A percentile compares a stretch with the other conserved stretches of the same genome.
Evolutionary conservation across 2,113 vertebrate genomes (phyloP).

Genomic region (Dermatemys mawii): DNA sequence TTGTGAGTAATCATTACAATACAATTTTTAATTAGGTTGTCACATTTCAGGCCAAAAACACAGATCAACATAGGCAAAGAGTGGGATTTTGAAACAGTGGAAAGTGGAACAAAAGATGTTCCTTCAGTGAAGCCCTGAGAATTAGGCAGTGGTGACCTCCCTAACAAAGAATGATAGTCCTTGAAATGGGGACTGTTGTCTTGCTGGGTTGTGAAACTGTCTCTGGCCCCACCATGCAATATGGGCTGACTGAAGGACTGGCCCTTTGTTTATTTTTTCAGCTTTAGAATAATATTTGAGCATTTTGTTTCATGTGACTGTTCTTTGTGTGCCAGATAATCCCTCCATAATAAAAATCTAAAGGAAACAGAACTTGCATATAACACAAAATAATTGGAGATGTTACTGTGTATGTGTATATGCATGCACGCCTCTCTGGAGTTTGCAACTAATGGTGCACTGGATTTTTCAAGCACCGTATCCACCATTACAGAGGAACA

Average conservation of each 20-base stretch:
- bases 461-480: neutral
- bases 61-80: neutral
- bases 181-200: neutral
- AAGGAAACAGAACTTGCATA: neutral
- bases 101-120: neutral
- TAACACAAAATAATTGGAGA: rapidly evolving
- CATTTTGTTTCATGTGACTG: neutral
- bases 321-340: neutral
- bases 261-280: neutral
- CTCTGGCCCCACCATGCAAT: neutral
- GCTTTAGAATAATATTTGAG: rapidly evolving
- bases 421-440: neutral
- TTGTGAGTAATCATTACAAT: neutral
- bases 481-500: neutral
- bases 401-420: neutral
- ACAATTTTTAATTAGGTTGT: neutral
- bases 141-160: neutral
- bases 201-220: neutral
- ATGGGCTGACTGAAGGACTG: too few species aligned
- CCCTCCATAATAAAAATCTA: rapidly evolving
- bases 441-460: neutral
- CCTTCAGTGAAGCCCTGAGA: neutral
- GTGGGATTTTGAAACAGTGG: neutral
- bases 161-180: neutral
- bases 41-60: neutral